Evolutionary conservation across 2,888 invertebrate species (phyloP), one percentile per base, ranked within the genome.

Genomic region (Epinotia nisella): DNA sequence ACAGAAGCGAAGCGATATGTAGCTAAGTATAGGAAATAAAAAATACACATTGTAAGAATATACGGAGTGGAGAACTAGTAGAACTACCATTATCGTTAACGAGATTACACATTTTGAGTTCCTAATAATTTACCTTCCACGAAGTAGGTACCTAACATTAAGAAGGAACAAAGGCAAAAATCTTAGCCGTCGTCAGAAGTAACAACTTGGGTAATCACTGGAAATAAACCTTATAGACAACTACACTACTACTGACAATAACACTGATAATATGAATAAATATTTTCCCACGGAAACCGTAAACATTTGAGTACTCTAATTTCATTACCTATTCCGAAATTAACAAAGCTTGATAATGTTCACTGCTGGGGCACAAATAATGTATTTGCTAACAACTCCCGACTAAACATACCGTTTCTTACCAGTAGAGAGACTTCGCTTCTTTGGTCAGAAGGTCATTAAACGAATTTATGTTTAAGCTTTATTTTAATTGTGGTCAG

Each of bases 401-500:
- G 39, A 29, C 15, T 7, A 51, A 64, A 19, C 3, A 65, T 15
- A 35, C 9, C 35, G 9, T 35, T 65, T 35, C 21, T 56, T 15
- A 1, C 2, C 24, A 7, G 13, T 45, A 49, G 3, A 24, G 13
- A 49, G 1, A 39, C 24, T 49, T 19, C 17, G 49, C 65, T 41
- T 29, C 51, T 65, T 13, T n/a, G 59, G 9, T 24, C 49, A 45
- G 17, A 55, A 67, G 66, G 71, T 66, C 29, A 59, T 61, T 67
- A 61, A 55, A 56, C 56, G 24, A 55, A 49, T n/a, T 49, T 4
- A n/a, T n/a, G 49, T 71, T 58, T 35, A 29, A 68, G 21, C 49
- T 62, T 64, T 49, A 61, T 67, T 58, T 53, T 64, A 74, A 74
- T 71, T 64, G 58, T 53, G 64, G 59, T 60, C 64, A 74, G 55